Conservation (phyloP, 1,140 invertebrate species). For the Drosophila sechellia region DNA sequence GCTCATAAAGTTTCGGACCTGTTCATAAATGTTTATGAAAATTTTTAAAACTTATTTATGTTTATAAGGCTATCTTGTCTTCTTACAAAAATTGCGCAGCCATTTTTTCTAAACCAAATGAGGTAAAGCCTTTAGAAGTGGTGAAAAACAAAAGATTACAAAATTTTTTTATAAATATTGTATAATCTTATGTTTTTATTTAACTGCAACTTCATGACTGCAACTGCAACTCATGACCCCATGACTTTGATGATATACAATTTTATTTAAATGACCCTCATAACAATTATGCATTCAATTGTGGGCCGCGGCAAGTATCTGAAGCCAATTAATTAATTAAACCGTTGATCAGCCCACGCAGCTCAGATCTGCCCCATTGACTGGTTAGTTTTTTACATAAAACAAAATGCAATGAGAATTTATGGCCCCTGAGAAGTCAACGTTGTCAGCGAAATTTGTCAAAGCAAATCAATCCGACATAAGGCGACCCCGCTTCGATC, state of each 20-base stretch:
- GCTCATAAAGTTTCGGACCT: neutral
- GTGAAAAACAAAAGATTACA: neutral
- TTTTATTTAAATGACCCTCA: conserved; percentile 79
- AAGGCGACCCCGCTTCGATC: conserved; percentile 8
- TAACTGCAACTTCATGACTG: conserved; percentile 2
- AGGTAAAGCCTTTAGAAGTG: too few relatives aligned
- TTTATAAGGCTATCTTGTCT: neutral
- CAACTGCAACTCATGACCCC: too few relatives aligned
- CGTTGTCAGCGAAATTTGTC: conserved; percentile 63
- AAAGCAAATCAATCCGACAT: conserved; percentile 68
- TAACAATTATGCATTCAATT: conserved; percentile 78
- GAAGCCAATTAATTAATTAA: conserved; percentile 80
- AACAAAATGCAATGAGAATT: conserved; percentile 78
- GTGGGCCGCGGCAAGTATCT: conserved; percentile 45
- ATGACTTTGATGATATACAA: conserved; percentile 3
- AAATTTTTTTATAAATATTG: too few relatives aligned
- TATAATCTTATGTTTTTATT: neutral
- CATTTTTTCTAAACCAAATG: too few relatives aligned
- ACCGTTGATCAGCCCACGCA: conserved; percentile 50
- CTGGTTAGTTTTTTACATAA: conserved; percentile 61
- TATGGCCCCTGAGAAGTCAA: conserved; percentile 47
- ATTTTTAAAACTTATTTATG: neutral
- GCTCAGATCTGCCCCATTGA: conserved; percentile 23
- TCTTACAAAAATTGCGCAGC: neutral
- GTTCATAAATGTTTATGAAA: neutral